Conservation (phyloP, 2,888 invertebrate genomes). For the Chymomyza amoena region DNA sequence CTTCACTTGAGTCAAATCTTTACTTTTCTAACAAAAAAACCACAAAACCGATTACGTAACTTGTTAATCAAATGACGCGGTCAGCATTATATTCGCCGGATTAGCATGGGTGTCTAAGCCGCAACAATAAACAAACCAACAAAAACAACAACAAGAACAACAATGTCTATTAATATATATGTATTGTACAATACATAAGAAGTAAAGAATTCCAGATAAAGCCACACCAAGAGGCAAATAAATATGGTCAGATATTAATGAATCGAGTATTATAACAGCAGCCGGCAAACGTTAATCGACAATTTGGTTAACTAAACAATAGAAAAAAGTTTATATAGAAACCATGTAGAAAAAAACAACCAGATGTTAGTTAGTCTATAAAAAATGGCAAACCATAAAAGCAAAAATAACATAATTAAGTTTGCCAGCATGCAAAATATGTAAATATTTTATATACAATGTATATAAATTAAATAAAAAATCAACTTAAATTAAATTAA, state of each 20-base stretch:
- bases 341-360: neutral
- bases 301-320: neutral
- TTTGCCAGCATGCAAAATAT: constrained; percentile 43
- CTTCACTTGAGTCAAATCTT: neutral
- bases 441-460: constrained; percentile 20
- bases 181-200: neutral
- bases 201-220: neutral
- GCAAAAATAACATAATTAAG: constrained; percentile 28
- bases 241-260: constrained; percentile 55
- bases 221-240: constrained; percentile 18
- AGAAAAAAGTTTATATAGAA: neutral
- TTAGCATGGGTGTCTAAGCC: neutral
- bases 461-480: constrained; percentile 11
- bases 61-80: neutral
- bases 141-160: constrained; percentile 13
- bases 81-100: neutral
- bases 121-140: neutral
- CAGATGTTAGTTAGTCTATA: neutral
- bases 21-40: neutral
- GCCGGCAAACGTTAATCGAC: constrained; percentile 14
- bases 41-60: neutral
- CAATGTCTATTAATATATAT: neutral
- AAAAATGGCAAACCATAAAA: neutral
- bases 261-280: constrained; percentile 15
- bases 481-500: neutral